A percentile compares a stretch with the other conserved stretches of the same genome.
Conservation (phyloP, 2,797 vertebrate genomes). For the Myiotriccus ornatus region DNA sequence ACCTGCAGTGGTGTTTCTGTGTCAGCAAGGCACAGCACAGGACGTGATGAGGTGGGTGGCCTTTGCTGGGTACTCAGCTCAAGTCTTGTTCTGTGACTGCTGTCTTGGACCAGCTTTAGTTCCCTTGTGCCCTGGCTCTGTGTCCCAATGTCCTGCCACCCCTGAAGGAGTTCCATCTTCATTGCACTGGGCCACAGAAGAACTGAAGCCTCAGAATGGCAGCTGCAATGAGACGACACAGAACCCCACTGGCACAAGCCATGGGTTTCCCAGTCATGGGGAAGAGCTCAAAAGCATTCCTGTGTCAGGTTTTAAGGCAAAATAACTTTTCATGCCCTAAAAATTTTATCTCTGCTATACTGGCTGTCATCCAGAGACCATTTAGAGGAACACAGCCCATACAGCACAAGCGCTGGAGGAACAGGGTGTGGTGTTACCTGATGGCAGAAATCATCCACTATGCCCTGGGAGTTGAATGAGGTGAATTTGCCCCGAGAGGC, state of each 20-base stretch:
- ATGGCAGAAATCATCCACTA: not conserved
- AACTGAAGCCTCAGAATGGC: not conserved
- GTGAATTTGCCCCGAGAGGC: not conserved
- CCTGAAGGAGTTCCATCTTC: not conserved
- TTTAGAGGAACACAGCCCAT: not conserved
- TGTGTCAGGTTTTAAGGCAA: not conserved
- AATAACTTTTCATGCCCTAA: not conserved
- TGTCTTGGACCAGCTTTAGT: not conserved
- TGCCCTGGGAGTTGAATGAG: not conserved
- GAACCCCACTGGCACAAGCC: not conserved
- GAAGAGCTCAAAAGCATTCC: not conserved
- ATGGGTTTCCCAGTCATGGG: not conserved
- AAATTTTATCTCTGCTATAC: not conserved
- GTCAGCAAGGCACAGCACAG: not conserved
- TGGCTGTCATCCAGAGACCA: not conserved
- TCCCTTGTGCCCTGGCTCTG: not conserved
- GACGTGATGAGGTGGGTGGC: fast-evolving
- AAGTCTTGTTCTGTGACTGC: not conserved
- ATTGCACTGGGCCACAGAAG: not conserved
- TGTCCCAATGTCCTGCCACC: not conserved
- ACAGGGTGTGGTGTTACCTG: not conserved
- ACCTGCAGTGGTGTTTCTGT: not conserved
- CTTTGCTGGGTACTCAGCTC: not conserved
- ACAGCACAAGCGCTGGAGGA: not conserved
- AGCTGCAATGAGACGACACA: not conserved